Percentiles rank a stretch among this genome's conserved stretches.
Conservation (phyloP, 2,888 invertebrate species). For the Taphrorychus bicolor region DNA sequence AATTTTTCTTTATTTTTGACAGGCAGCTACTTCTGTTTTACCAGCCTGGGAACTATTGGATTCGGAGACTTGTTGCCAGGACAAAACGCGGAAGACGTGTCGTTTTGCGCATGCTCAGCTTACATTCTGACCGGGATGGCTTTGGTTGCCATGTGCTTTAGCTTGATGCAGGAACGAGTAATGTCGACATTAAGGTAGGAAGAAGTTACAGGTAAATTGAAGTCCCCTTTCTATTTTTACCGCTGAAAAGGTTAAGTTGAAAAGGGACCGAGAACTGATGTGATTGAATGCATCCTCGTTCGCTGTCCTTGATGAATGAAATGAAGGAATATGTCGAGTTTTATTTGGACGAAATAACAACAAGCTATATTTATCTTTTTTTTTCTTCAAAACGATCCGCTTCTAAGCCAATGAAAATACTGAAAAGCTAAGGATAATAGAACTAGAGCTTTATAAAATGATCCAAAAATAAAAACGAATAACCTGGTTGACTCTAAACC, state of each 20-base stretch:
- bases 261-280: too few species aligned
- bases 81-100: constrained; percentile 67
- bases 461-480: too few species aligned
- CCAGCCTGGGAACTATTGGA: constrained; percentile 78
- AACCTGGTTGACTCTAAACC: too few species aligned
- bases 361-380: too few species aligned
- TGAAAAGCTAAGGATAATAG: too few species aligned
- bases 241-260: too few species aligned
- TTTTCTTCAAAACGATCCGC: too few species aligned
- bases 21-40: constrained; percentile 77
- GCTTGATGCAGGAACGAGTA: constrained; percentile 78
- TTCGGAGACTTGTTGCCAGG: constrained; percentile 83
- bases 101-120: constrained; percentile 78
- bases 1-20: constrained; percentile 13
- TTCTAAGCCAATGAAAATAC: too few species aligned
- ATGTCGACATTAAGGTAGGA: constrained; percentile 31
- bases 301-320: not conserved
- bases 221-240: not conserved
- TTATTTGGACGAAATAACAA: too few species aligned
- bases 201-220: not conserved
- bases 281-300: too few species aligned
- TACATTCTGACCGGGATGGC: constrained; percentile 87
- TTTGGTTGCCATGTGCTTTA: constrained; percentile 87
- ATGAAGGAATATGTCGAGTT: too few species aligned
- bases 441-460: too few species aligned